Base-by-base conservation (phyloP, 1,140 invertebrate species). In the Anastrepha ludens region DNA sequence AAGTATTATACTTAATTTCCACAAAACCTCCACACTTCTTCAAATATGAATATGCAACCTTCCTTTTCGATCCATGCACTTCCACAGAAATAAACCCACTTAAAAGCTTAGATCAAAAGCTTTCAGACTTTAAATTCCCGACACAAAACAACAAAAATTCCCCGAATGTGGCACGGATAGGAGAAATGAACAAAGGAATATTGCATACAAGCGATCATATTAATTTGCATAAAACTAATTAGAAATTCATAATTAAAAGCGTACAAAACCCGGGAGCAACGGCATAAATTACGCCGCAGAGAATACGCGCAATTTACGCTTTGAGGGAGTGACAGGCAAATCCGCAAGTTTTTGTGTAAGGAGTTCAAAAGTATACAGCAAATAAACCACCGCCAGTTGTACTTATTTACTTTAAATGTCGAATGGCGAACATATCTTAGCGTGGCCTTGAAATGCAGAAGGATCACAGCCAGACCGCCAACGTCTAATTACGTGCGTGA, bases 141-240 rank as follows among this genome's bases (percentile, higher is more conserved):
- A 1, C 39, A 39, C 9, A n/a, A 15, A 58, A 9, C 29, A 39
- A 20, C 65, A 8, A 13, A 41, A 67, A 67, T 67, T 20, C 9
- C 65, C 3, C 65, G 39, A 67, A 67, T 67, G 39, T 41, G 20
- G 13, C 7, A 11, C 13, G 29, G 39, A 29, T 29, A 29, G 29
- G 29, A 29, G 29, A 29, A 29, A 29, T 29, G 29, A 29, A 41
- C 13, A 55, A 55, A 55, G 0, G 11, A 55, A 11, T 55, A 55
- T 55, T 55, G 50, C 11, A 13, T 17, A 62, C 17, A 17, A 44
- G 13, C 67, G 13, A 17, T 13, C 29, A 44, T 44, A 74, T 74
- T 74, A 74, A 74, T 74, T 74, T 74, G 44, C 44, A 74, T 44
- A 74, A n/a, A 74, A 74, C 67, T 74, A 74, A 74, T 74, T 74